phyloP scores from a whole-genome alignment of 2,888 invertebrate species.

The Caenorhabditis wallacei region DNA sequence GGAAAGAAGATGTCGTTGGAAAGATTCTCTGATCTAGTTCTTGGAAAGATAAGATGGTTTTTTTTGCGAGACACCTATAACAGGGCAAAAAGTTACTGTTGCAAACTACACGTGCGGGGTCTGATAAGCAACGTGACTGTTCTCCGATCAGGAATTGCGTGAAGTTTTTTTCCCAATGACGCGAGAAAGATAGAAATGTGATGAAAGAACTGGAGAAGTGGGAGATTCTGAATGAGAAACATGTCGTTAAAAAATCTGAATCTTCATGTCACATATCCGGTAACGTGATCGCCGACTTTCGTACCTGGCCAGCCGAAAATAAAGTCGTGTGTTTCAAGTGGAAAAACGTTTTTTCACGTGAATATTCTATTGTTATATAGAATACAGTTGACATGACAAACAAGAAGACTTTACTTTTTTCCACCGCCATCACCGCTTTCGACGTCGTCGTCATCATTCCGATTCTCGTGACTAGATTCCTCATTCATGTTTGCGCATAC shows the following conservation, averaged over 20 bases:
- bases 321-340: background rate
- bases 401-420: conserved; percentile 47
- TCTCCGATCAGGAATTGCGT: conserved; percentile 40
- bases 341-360: conserved; percentile 50
- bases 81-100: conserved; percentile 32
- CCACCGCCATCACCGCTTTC: conserved; percentile 7
- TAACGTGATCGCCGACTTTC: conserved; percentile 34
- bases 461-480: conserved; percentile 52
- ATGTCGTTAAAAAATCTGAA: background rate
- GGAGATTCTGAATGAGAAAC: background rate
- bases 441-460: conserved; percentile 4
- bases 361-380: conserved; percentile 29
- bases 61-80: background rate
- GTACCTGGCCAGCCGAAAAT: background rate
- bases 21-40: conserved; percentile 7
- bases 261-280: conserved; percentile 6
- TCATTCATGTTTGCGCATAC: conserved; percentile 51
- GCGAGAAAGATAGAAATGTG: background rate
- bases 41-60: background rate
- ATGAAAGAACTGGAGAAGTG: background rate
- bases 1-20: conserved; percentile 13
- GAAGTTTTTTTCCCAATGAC: conserved; percentile 1
- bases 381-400: conserved; percentile 49
- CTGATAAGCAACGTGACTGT: conserved; percentile 57
- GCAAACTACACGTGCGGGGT: conserved; percentile 47